phyloP scores from a whole-genome alignment of 2,113 vertebrate genomes.

The Todiramphus chloris region DNA sequence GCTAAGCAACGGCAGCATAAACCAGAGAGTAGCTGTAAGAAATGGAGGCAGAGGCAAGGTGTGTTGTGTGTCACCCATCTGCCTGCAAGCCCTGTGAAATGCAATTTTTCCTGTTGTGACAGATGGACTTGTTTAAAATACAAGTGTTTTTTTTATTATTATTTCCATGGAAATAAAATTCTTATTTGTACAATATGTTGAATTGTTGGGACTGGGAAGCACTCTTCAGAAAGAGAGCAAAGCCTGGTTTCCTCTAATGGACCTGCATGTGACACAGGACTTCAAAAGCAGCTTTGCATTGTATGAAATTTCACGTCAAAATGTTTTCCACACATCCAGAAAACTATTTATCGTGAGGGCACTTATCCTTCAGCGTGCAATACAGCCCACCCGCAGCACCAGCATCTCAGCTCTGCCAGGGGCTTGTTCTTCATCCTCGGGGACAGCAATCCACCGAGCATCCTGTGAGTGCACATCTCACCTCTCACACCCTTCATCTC shows the following conservation, averaged over 20 bases:
- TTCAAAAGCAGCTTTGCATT: not conserved
- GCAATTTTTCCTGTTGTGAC: not conserved
- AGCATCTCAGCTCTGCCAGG: not conserved
- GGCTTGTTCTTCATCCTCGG: not conserved
- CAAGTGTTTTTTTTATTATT: not conserved
- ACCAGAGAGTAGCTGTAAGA: not conserved
- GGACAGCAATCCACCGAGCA: not conserved
- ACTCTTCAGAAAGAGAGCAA: not conserved
- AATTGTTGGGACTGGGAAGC: not conserved
- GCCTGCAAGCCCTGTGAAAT: not conserved
- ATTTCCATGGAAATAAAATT: not conserved
- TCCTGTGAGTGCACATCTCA: accelerated
- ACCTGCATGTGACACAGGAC: not conserved
- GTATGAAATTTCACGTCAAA: not conserved
- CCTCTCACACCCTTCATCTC: not conserved
- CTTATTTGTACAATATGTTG: not conserved
- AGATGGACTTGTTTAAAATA: not conserved
- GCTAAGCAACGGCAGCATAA: not conserved
- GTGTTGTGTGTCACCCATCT: not conserved
- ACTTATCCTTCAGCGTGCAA: not conserved
- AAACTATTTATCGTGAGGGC: not conserved
- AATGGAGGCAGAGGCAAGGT: not conserved
- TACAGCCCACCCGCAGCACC: not conserved
- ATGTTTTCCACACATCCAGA: not conserved
- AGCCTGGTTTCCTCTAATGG: not conserved